phyloP scores from a whole-genome alignment of 1,140 invertebrate species.

The Lepidurus couesii region DNA sequence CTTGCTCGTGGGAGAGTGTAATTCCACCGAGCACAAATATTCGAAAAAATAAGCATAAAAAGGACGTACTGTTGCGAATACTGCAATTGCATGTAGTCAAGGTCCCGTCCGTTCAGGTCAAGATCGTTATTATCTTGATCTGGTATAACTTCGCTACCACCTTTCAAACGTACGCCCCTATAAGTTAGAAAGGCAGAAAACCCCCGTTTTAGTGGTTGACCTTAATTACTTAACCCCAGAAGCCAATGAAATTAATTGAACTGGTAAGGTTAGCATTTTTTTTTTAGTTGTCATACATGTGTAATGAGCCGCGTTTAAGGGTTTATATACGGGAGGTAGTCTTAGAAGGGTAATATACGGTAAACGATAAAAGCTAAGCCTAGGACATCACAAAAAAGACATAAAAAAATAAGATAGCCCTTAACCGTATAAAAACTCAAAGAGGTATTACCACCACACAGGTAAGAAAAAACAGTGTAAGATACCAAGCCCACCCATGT shows the following conservation, averaged over 20 bases:
- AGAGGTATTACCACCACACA: background rate
- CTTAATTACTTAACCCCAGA: background rate
- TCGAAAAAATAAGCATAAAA: background rate
- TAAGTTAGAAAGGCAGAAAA: conserved; percentile 5
- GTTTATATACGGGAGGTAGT: background rate
- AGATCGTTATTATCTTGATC: conserved; percentile 19
- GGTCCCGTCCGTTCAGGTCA: conserved; percentile 2
- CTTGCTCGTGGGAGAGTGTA: background rate
- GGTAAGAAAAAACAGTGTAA: background rate
- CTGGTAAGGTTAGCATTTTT: background rate
- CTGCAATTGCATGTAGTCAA: background rate
- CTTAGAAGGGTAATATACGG: background rate
- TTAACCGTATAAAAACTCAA: background rate
- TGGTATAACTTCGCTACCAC: conserved; percentile 5
- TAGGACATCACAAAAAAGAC: background rate
- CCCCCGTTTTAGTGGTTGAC: background rate
- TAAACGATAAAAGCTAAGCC: background rate
- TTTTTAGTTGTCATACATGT: too few species aligned
- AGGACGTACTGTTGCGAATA: conserved; percentile 15
- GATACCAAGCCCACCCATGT: background rate
- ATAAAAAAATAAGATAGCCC: background rate
- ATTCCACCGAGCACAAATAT: background rate
- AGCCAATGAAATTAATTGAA: background rate
- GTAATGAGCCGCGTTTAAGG: too few species aligned
- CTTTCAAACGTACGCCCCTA: conserved; percentile 4